Evolutionary conservation across 2,797 vertebrate species (phyloP).

Genomic region (Chaenodraco wilsoni): DNA sequence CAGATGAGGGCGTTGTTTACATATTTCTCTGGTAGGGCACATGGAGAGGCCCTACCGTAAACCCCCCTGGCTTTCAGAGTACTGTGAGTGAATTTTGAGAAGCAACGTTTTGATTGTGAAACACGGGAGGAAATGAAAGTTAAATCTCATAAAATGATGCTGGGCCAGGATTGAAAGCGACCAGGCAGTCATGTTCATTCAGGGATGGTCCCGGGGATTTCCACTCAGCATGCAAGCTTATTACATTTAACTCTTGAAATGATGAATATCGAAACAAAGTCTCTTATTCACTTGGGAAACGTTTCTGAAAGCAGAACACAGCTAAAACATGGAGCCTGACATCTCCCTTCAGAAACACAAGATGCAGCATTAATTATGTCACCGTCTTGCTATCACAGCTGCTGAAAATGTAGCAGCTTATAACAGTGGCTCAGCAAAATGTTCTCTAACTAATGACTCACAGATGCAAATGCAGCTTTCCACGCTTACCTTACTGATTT

Average conservation of each 20-base stretch:
- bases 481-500: background rate
- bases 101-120: conserved; percentile 21
- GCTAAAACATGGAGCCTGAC: background rate
- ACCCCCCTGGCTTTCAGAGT: conserved; percentile 17
- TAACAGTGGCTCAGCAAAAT: background rate
- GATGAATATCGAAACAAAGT: background rate
- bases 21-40: conserved; percentile 31
- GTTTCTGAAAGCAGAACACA: background rate
- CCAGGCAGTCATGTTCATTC: background rate
- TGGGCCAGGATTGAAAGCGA: conserved; percentile 5
- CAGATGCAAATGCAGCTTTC: background rate
- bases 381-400: conserved; percentile 24
- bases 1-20: conserved; percentile 47
- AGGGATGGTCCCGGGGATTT: background rate
- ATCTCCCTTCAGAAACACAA: background rate
- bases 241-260: background rate
- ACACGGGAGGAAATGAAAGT: conserved; percentile 42
- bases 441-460: conserved; percentile 22
- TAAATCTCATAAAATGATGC: conserved; percentile 20
- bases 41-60: conserved; percentile 22
- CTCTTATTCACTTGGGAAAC: background rate
- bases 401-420: conserved; percentile 8
- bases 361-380: background rate
- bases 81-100: conserved; percentile 30
- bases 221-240: background rate